Evolutionary conservation across 2,888 invertebrate genomes (phyloP), one percentile per base, ranked within the genome.

Genomic region (Drosophila ustulata): DNA sequence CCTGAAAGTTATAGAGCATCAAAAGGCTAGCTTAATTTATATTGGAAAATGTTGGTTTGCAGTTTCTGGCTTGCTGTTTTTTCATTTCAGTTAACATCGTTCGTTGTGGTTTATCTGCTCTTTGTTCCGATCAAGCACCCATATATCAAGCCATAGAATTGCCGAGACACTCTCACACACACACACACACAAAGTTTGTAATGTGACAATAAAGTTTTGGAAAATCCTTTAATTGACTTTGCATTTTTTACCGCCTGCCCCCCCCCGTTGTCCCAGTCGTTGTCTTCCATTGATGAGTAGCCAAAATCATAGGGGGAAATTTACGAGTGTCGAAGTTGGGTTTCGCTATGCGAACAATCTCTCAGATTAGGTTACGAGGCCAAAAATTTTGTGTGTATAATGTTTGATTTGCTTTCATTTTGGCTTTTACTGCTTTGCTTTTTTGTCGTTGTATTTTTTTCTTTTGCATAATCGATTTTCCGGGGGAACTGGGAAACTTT

Each of bases 181-280:
- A 18, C n/a, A 18, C 41, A 3, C 41, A 8, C 39, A 18, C 49
- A n/a, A 56, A 59, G 47, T 71, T 61, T 67, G 61, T 66, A 66
- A 80, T 80, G 89, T 79, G 77, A 79, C 82, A 77, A 87, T 71
- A 72, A 75, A 84, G 70, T 82, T 88, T 52, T 53, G 37, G 59
- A 41, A 85, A 89, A 89, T 85, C 89, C 88, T 85, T 82, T 89
- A 85, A 85, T 85, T 85, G 85, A 80, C 89, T 85, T 89, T 80
- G 57, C 69, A 62, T 37, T 47, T 64, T 59, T 51, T 50, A n/a
- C 8, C 4, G 3, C 37, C 6, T n/a, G 25, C 18, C 45, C 3
- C 28, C n/a, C n/a, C 26, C 3, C 3, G 8, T 34, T 13, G 3
- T n/a, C 37, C 30, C n/a, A 8, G 32, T 34, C 26, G 6, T 6